Conservation (phyloP, 2,113 vertebrate species). For the Toxostoma redivivum region DNA sequence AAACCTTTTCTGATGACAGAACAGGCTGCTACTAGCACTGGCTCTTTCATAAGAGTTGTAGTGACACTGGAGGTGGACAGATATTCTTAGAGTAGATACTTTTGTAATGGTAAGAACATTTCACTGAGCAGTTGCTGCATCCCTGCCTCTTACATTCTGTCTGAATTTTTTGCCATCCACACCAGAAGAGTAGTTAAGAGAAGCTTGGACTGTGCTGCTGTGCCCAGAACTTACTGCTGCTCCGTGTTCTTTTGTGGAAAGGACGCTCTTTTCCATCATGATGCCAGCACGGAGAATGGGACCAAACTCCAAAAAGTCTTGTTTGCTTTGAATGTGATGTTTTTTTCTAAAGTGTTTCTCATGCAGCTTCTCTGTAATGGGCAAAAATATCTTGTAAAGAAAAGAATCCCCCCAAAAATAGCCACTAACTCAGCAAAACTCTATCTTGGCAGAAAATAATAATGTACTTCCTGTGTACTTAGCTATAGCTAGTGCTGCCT, state of each 20-base stretch:
- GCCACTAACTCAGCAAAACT: background rate
- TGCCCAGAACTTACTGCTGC: background rate
- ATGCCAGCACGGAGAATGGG: background rate
- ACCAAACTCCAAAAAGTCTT: background rate
- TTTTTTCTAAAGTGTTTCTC: background rate
- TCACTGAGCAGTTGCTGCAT: background rate
- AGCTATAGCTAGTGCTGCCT: background rate
- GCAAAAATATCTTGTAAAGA: background rate
- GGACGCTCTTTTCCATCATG: fast-evolving
- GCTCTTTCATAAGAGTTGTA: background rate
- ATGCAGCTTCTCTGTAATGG: background rate
- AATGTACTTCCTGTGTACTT: background rate
- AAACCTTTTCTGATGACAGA: background rate
- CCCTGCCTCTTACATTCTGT: background rate
- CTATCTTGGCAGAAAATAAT: background rate
- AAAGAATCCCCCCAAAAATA: background rate
- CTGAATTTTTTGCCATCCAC: background rate
- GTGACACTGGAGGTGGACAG: background rate
- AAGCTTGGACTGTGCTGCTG: background rate
- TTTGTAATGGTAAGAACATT: background rate
- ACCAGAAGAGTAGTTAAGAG: background rate
- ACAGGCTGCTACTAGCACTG: background rate
- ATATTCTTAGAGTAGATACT: background rate
- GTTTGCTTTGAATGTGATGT: background rate
- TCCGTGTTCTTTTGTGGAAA: background rate